These are phyloP conservation scores for Salticus scenicus DNA, from an alignment of 2,888 invertebrate genomes.

Conservation along the genomic window DNA sequence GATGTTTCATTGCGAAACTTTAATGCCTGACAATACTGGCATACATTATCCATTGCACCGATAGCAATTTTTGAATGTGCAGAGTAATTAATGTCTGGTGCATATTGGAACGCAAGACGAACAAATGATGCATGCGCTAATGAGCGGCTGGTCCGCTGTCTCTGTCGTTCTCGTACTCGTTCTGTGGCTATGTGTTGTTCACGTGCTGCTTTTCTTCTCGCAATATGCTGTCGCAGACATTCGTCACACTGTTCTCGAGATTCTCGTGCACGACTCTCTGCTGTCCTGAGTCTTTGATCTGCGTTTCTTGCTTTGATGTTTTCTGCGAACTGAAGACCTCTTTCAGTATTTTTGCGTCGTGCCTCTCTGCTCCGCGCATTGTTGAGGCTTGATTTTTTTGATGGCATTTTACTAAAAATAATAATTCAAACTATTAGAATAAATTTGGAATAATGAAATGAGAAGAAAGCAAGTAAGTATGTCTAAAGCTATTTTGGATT, in stretches of 20 bases:
- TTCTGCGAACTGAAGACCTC: not conserved
- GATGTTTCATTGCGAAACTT: not conserved
- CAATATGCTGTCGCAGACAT: constrained; percentile 9
- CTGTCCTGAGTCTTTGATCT: constrained; percentile 13
- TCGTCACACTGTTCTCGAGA: too few species aligned
- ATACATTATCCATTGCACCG: not conserved
- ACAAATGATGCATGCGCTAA: not conserved
- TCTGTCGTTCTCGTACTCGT: not conserved
- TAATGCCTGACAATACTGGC: not conserved
- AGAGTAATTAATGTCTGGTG: not conserved
- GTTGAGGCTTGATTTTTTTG: constrained; percentile 24
- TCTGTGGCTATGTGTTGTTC: not conserved
- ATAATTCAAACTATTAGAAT: too few species aligned
- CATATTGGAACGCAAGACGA: not conserved
- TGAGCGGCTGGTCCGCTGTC: not conserved
- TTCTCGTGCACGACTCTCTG: constrained; percentile 14
- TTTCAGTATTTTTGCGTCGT: constrained; percentile 4
- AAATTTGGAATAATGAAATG: too few species aligned
- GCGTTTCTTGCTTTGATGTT: not conserved
- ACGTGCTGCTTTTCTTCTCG: constrained; percentile 13
- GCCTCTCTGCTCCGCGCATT: constrained; percentile 2
- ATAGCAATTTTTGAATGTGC: not conserved
- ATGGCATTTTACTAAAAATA: constrained; percentile 24
- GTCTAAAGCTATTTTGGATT: too few species aligned
- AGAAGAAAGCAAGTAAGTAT: too few species aligned